Conservation (phyloP, 2,888 invertebrate genomes). For the Pristionchus entomophagus region DNA sequence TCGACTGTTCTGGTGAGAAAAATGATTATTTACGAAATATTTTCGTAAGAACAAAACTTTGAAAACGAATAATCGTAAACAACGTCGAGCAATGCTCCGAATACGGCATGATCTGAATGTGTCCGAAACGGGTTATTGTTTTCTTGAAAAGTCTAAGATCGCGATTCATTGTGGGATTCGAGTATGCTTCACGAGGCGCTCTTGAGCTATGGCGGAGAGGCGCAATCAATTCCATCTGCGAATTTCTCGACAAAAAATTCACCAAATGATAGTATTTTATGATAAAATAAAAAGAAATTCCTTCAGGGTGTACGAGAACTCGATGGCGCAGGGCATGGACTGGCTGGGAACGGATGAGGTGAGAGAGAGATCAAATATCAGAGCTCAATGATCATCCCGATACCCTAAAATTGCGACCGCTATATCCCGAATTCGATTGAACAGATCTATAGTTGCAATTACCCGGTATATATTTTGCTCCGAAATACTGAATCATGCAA, state of each 20-base stretch:
- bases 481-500: background rate
- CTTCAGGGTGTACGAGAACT: slow-evolving; percentile 28
- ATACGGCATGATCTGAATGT: no score
- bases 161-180: no score
- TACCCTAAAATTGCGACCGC: background rate
- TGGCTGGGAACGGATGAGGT: slow-evolving; percentile 39
- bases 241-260: no score
- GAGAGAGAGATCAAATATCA: background rate
- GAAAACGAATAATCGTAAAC: no score
- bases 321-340: background rate
- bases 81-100: no score
- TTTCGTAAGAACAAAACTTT: background rate
- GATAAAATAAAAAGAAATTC: background rate
- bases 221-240: no score
- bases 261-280: no score
- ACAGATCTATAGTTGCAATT: background rate
- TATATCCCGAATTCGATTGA: background rate
- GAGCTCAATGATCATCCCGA: background rate
- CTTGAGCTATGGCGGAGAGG: no score
- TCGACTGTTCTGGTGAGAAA: slow-evolving; percentile 62
- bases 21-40: no score
- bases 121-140: no score
- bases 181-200: no score
- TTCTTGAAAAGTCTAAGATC: no score
- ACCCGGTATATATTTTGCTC: background rate